Conservation (phyloP, 2,888 invertebrate genomes). For the Oeneis ivallda region DNA sequence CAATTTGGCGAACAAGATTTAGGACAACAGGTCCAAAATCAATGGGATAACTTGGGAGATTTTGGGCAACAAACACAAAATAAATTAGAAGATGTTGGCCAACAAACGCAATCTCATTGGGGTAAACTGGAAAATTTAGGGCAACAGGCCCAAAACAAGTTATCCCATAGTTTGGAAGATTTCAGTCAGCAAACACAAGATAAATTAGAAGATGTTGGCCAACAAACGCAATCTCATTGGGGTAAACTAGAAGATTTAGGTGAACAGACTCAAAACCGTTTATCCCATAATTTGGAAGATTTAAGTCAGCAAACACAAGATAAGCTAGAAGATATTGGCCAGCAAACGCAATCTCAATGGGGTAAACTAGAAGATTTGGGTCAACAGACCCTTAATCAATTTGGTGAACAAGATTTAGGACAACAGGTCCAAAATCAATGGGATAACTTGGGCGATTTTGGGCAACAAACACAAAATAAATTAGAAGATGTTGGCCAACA, state of each 20-base stretch:
- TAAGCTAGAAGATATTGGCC: constrained; percentile 40
- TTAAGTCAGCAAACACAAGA: constrained; percentile 45
- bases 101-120: constrained; percentile 49
- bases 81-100: constrained; percentile 48
- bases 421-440: constrained; percentile 48
- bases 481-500: too few species aligned
- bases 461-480: constrained; percentile 36
- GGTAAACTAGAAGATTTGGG: constrained; percentile 37
- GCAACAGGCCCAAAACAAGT: constrained; percentile 43
- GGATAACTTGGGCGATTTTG: constrained; percentile 40
- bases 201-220: constrained; percentile 39
- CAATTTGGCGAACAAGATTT: constrained; percentile 42
- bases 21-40: too few species aligned
- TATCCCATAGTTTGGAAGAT: constrained; percentile 40
- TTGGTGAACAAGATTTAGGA: too few species aligned
- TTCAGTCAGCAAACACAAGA: constrained; percentile 45
- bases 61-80: constrained; percentile 49
- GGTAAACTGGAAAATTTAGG: constrained; percentile 44
- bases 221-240: constrained; percentile 42
- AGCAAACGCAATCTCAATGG: constrained; percentile 43
- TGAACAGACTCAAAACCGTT: constrained; percentile 46
- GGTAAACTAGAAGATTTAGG: constrained; percentile 38
- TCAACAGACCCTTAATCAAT: constrained; percentile 43
- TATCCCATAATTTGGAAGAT: constrained; percentile 41
- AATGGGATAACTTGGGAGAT: constrained; percentile 45